Percentiles rank a stretch among this genome's conserved stretches.
Conservation (phyloP, 37 sponge, comb jelly and placozoan species). For the Beroe ovata region DNA sequence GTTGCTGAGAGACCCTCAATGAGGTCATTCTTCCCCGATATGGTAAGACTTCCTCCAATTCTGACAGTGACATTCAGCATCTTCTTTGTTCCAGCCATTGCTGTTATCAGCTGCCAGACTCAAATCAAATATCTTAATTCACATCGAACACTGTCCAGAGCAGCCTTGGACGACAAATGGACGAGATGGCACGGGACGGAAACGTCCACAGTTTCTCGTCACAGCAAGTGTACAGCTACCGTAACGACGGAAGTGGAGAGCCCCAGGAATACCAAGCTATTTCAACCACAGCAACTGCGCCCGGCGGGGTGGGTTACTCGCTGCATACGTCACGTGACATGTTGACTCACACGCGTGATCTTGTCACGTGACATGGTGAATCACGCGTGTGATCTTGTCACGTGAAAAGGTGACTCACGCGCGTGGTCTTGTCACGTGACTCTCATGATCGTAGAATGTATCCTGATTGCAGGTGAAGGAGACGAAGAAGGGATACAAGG, state of each 20-base stretch:
- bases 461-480: slow-evolving; percentile 12
- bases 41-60: too few species aligned
- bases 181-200: slow-evolving; percentile 36
- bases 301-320: slow-evolving; percentile 31
- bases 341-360: too few species aligned
- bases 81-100: background rate
- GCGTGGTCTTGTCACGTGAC: too few species aligned
- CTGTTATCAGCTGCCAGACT: too few species aligned
- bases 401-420: too few species aligned
- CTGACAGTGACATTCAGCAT: background rate
- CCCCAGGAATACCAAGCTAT: slow-evolving; percentile 53
- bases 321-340: too few species aligned
- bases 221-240: slow-evolving; percentile 57
- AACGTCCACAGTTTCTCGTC: slow-evolving; percentile 13
- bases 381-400: too few species aligned
- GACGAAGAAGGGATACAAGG: slow-evolving; percentile 64
- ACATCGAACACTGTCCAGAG: background rate
- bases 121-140: too few species aligned
- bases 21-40: slow-evolving; percentile 24
- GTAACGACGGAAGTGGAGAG: slow-evolving; percentile 36
- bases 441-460: too few species aligned
- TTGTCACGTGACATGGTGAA: too few species aligned
- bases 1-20: background rate
- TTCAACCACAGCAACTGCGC: slow-evolving; percentile 27
- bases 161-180: background rate